Conservation (phyloP, 92 coral and sea anemone species). For the Palythoa grandis region DNA sequence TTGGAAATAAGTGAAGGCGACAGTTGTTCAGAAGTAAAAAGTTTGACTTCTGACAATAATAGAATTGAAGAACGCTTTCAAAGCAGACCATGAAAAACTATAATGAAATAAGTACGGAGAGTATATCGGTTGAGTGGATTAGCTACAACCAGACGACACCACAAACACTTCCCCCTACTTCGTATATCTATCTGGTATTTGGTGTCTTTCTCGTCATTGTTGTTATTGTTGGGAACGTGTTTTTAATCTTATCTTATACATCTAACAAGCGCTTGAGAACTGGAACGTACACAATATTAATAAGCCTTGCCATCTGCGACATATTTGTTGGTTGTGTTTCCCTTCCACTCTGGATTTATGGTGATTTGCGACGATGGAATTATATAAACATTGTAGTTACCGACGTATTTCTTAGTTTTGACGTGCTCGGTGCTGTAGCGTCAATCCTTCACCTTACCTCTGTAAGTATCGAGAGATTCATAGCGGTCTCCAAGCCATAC, state of each 20-base stretch:
- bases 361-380: slow-evolving; percentile 54
- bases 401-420: slow-evolving; percentile 68
- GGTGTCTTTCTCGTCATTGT: slow-evolving; percentile 55
- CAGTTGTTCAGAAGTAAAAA: background rate
- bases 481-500: slow-evolving; percentile 88
- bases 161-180: background rate
- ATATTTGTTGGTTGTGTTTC: slow-evolving; percentile 71
- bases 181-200: slow-evolving; percentile 54
- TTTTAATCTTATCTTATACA: slow-evolving; percentile 70
- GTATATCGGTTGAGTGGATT: background rate
- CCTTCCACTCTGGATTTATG: slow-evolving; percentile 76
- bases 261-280: slow-evolving; percentile 65
- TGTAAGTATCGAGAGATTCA: slow-evolving; percentile 85
- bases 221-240: slow-evolving; percentile 60
- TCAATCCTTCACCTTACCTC: slow-evolving; percentile 92
- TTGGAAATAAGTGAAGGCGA: no score
- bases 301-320: slow-evolving; percentile 78
- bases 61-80: background rate
- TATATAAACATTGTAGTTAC: slow-evolving; percentile 20
- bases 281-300: slow-evolving; percentile 67
- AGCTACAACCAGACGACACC: background rate
- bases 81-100: background rate
- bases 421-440: slow-evolving; percentile 88
- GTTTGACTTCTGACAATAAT: background rate
- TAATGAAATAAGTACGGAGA: background rate